Evolutionary conservation across 1,140 invertebrate genomes (phyloP), one percentile per base, ranked within the genome.

Genomic region (Platyscapa corneri): DNA sequence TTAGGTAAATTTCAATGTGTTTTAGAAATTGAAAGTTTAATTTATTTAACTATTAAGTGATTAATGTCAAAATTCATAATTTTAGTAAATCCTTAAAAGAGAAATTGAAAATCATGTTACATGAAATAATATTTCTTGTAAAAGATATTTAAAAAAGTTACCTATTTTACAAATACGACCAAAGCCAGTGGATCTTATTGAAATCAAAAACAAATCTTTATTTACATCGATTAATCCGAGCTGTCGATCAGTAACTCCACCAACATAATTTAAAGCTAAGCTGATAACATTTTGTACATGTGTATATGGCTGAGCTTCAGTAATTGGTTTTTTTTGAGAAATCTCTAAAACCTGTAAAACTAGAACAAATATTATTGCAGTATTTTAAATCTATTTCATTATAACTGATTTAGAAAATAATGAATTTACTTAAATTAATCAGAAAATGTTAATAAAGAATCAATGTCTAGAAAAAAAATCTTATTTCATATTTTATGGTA

Each of bases 291-390:
- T 95, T 88, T 94, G 92, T 82, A 90, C 85, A 93, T 94, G 94
- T 91, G 94, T 88, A 91, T 93, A 92, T 94, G 93, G 86, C 37
- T 95, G 95, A 32, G 95, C 95, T 91, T 97, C 97, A 89, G 95
- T 93, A 88, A 96, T 90, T 87, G 95, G 92, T 93, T 97, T 95
- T 89, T 95, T 95, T 91, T 95, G 95, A 87, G 95, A 90, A 20
- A 98, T 93, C 91, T 99, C 98, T 90, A 98, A 96, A n/a, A 99
- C 94, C 88, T 98, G 96, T 53, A 98, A 93, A 42, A 96, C 96
- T 97, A 90, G 95, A 70, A 80, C 8, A 74, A 12, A 42, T 7
- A 27, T 74, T 74, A 42, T 32, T 42, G 7, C 16, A 16, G 32
- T 16, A 67, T 3, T 46, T 67, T 67, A 60, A 60, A 53, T 53